Evolutionary conservation across 2,888 invertebrate genomes (phyloP).

Genomic region (Tenodera sinensis): DNA sequence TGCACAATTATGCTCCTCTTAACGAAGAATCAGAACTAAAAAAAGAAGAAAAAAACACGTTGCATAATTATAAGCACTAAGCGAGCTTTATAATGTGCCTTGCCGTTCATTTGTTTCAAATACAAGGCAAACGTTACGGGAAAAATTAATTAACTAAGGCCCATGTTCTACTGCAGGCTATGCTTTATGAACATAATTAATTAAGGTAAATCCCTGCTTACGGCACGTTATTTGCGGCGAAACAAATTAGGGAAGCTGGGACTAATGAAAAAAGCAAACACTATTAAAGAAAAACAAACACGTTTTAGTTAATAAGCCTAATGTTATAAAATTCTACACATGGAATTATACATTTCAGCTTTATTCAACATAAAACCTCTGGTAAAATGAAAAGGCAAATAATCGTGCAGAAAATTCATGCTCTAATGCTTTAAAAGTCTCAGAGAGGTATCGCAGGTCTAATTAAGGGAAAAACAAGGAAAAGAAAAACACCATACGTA

Average conservation of each 20-base stretch:
- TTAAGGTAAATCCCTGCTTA: not conserved
- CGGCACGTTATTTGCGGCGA: not conserved
- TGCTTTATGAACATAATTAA: not conserved
- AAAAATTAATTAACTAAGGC: not conserved
- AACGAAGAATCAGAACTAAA: too few relatives aligned
- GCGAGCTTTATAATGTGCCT: not conserved
- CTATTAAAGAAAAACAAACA: not conserved
- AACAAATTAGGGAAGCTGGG: not conserved
- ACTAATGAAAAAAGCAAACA: not conserved
- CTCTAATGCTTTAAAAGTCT: too few relatives aligned
- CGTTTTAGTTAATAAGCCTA: not conserved
- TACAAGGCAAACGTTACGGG: not conserved
- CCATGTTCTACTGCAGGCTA: not conserved
- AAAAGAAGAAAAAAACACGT: not conserved
- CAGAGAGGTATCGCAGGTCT: too few relatives aligned
- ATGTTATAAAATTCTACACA: too few relatives aligned
- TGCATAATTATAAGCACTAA: not conserved
- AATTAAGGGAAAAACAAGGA: too few relatives aligned
- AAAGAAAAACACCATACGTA: too few relatives aligned
- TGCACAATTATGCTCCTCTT: too few relatives aligned
- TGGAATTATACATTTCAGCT: too few relatives aligned
- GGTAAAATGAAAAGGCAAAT: too few relatives aligned
- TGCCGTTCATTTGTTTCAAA: not conserved
- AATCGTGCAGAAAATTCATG: too few relatives aligned
- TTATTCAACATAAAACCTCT: too few relatives aligned